Evolutionary conservation across 2,113 vertebrate genomes (phyloP).

Genomic region (Uria lomvia): DNA sequence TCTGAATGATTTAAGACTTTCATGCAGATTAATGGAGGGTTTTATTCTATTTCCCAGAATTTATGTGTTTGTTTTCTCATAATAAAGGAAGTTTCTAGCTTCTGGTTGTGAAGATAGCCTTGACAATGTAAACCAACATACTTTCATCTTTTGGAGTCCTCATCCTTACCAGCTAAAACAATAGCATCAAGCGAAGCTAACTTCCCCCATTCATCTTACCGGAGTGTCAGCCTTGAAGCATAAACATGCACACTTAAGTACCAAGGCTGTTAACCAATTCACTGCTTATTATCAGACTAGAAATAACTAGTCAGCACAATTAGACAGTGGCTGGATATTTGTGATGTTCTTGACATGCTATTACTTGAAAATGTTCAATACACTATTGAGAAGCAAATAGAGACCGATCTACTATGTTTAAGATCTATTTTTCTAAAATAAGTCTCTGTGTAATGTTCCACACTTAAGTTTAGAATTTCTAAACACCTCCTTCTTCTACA

Average conservation of each 20-base stretch:
- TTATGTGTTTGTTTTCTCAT: slow-evolving; percentile 65
- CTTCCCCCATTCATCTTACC: slow-evolving; percentile 65
- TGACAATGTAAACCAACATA: slow-evolving; percentile 67
- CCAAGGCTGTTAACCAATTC: slow-evolving; percentile 55
- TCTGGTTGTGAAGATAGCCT: slow-evolving; percentile 69
- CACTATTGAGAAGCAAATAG: neutral
- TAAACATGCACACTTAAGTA: slow-evolving; percentile 41
- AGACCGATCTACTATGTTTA: neutral
- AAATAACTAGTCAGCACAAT: neutral
- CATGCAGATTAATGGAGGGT: slow-evolving; percentile 32
- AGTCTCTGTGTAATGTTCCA: neutral
- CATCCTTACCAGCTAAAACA: slow-evolving; percentile 66
- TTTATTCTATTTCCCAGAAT: slow-evolving; percentile 63
- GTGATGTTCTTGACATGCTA: neutral
- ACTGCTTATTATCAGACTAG: slow-evolving; percentile 12
- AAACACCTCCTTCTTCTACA: neutral
- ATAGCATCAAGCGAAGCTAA: slow-evolving; percentile 64
- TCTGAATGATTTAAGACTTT: slow-evolving; percentile 43
- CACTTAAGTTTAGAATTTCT: neutral
- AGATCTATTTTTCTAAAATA: neutral
- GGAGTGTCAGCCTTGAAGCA: slow-evolving; percentile 54
- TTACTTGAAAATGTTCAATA: neutral
- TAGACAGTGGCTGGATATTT: neutral
- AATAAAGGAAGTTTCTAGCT: slow-evolving; percentile 70
- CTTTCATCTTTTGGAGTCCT: slow-evolving; percentile 59